phyloP scores from a whole-genome alignment of 30 jellyfish, hydroid and myxozoan species.

The Chrysaora quinquecirrha region DNA sequence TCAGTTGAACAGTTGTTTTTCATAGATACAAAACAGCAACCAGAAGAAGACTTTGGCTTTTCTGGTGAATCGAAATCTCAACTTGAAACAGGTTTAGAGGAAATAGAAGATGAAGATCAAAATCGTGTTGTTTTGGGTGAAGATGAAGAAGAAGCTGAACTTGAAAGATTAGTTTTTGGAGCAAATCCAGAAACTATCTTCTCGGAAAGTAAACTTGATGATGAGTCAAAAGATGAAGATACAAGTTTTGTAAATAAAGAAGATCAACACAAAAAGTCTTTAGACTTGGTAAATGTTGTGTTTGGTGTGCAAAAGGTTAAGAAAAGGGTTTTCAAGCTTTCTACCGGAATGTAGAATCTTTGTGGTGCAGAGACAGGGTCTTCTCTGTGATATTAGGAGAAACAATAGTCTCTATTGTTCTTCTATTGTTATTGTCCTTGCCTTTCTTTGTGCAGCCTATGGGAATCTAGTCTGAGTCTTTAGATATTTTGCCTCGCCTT shows the following conservation, averaged over 20 bases:
- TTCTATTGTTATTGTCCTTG: too few species aligned
- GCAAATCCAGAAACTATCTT: conserved; percentile 34
- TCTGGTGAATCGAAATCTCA: not conserved
- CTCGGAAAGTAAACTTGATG: conserved; percentile 16
- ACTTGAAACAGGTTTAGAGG: not conserved
- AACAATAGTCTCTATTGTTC: too few species aligned
- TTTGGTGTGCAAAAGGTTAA: too few species aligned
- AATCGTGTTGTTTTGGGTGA: conserved; percentile 15
- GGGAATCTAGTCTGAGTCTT: too few species aligned
- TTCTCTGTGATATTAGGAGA: too few species aligned
- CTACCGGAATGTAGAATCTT: too few species aligned
- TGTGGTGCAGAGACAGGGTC: too few species aligned
- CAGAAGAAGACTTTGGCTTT: not conserved
- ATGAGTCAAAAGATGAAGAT: not conserved
- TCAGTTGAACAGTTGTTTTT: conserved; percentile 18
- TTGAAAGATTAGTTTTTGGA: conserved; percentile 54
- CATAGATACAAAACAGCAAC: conserved; percentile 29
- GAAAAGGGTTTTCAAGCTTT: too few species aligned
- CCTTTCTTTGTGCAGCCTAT: too few species aligned
- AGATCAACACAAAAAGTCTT: not conserved
- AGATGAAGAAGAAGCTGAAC: conserved; percentile 63
- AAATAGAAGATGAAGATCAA: not conserved
- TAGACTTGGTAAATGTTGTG: too few species aligned
- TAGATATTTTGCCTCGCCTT: too few species aligned
- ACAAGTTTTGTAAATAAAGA: not conserved